A percentile compares a stretch with the other conserved stretches of the same genome.
These are phyloP conservation scores for Mionectes olivaceus DNA, from an alignment of 2,797 vertebrate species.

Conservation along the genomic window DNA sequence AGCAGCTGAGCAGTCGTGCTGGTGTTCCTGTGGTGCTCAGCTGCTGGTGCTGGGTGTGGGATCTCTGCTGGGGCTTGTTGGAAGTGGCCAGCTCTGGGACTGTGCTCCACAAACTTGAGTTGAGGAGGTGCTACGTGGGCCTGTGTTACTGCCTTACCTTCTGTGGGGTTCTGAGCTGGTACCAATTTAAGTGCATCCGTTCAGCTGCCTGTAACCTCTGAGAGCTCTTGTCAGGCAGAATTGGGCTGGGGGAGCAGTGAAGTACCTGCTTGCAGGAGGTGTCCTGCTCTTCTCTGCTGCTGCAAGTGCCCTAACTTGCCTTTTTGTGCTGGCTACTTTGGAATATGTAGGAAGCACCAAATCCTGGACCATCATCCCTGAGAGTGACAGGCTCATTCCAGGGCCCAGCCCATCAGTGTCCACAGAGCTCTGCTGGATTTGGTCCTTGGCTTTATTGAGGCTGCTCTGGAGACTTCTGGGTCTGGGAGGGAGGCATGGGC, in stretches of 20 bases:
- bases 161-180: background rate
- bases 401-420: accelerated
- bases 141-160: background rate
- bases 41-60: accelerated
- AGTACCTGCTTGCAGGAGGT: background rate
- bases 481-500: background rate
- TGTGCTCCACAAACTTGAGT: background rate
- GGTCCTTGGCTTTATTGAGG: background rate
- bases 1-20: background rate
- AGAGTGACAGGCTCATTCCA: background rate
- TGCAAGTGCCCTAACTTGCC: background rate
- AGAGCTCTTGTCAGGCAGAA: background rate
- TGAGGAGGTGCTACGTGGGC: background rate
- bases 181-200: accelerated
- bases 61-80: background rate
- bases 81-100: background rate
- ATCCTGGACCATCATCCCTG: accelerated
- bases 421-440: background rate
- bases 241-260: background rate
- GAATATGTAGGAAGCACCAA: background rate
- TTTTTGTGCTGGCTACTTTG: background rate
- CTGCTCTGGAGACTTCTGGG: background rate
- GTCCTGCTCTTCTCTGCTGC: background rate
- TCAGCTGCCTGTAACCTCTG: background rate
- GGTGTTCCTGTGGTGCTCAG: accelerated